Evolutionary conservation across 92 coral and sea anemone genomes (phyloP).

Genomic region (Epizoanthus rinbou): DNA sequence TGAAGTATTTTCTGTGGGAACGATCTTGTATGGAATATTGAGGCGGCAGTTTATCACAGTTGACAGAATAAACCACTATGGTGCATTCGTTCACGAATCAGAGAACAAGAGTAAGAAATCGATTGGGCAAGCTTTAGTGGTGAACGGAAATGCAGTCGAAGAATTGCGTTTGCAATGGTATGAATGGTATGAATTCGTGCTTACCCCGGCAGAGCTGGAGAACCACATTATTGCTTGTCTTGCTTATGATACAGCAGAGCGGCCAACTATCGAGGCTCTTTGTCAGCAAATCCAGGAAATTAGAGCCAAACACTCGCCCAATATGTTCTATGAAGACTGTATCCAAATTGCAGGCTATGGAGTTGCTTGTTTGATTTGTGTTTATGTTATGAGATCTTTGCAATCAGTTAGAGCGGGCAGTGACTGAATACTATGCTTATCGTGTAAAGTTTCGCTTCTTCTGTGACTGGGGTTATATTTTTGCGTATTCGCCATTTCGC

Average conservation of each 20-base stretch:
- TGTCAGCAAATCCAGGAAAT: background rate
- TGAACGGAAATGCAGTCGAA: background rate
- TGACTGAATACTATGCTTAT: too few relatives aligned
- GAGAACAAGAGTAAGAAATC: background rate
- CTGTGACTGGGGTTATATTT: too few relatives aligned
- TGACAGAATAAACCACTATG: background rate
- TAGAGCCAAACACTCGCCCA: too few relatives aligned
- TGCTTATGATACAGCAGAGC: background rate
- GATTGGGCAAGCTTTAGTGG: background rate
- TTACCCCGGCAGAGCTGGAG: background rate
- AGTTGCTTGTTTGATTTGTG: too few relatives aligned
- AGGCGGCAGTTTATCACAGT: background rate
- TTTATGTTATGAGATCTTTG: too few relatives aligned
- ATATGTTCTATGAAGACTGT: too few relatives aligned
- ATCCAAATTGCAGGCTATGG: too few relatives aligned
- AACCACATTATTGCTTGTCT: background rate
- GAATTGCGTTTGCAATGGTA: background rate
- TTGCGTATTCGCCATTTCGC: too few relatives aligned
- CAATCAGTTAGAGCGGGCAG: too few relatives aligned
- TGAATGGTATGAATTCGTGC: background rate
- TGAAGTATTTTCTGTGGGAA: background rate
- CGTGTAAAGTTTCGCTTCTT: too few relatives aligned
- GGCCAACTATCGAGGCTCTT: background rate
- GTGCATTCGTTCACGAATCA: background rate
- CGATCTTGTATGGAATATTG: conserved; percentile 4